A percentile compares a stretch with the other conserved stretches of the same genome.
These are phyloP conservation scores for Doris montereyensis DNA, from an alignment of 2,888 invertebrate species.

Conservation along the genomic window DNA sequence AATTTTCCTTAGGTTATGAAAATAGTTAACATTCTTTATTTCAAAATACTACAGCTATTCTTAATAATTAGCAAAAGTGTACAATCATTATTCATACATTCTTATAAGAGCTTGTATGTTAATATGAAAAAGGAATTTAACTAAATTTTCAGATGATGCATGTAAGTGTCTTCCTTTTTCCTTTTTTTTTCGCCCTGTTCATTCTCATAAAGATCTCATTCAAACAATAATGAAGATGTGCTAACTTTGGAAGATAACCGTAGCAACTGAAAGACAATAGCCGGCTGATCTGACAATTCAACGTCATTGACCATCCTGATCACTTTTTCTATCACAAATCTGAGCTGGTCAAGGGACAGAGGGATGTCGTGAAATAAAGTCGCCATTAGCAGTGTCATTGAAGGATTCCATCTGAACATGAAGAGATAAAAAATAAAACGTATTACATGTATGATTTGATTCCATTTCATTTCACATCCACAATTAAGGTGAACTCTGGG, in stretches of 20 bases:
- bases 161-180: too few species aligned
- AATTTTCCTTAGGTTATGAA: too few species aligned
- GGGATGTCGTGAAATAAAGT: slow-evolving; percentile 70
- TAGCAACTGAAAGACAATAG: slow-evolving; percentile 71
- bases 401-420: slow-evolving; percentile 64
- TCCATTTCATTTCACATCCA: too few species aligned
- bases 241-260: slow-evolving; percentile 70
- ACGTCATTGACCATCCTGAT: slow-evolving; percentile 65
- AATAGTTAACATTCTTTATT: too few species aligned
- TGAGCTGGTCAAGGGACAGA: slow-evolving; percentile 67
- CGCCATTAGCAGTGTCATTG: slow-evolving; percentile 64
- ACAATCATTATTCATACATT: too few species aligned
- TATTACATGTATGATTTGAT: too few species aligned
- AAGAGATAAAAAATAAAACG: too few species aligned
- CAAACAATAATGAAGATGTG: neutral
- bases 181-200: too few species aligned
- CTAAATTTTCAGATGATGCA: too few species aligned
- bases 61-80: too few species aligned
- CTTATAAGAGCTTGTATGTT: neutral
- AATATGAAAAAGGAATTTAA: neutral
- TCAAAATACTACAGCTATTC: too few species aligned
- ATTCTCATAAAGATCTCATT: neutral
- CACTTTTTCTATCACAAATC: slow-evolving; percentile 69
- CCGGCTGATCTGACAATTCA: slow-evolving; percentile 70
- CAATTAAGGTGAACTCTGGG: too few species aligned